Percentiles rank a stretch among this genome's conserved stretches.
These are phyloP conservation scores for Araneus ventricosus DNA, from an alignment of 1,140 invertebrate species.

Conservation along the genomic window DNA sequence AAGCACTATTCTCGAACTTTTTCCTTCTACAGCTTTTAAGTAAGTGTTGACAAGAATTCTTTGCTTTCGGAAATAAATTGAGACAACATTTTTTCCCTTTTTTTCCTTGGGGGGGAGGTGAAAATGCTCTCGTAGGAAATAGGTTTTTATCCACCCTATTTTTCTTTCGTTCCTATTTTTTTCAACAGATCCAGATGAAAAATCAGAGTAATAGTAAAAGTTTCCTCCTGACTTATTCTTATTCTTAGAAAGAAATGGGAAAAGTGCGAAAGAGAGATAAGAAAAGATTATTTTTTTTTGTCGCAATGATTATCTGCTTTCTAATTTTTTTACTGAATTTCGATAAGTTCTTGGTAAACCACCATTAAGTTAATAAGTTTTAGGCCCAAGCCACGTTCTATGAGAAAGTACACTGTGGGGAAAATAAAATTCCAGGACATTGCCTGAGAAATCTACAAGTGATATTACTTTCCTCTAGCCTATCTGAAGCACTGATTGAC, in stretches of 20 bases:
- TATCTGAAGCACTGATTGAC: no score
- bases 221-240: constrained; percentile 22
- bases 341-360: no score
- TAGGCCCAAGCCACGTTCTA: no score
- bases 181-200: constrained; percentile 26
- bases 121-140: constrained; percentile 32
- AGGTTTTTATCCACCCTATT: constrained; percentile 35
- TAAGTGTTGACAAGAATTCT: constrained; percentile 60
- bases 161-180: background rate
- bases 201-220: constrained; percentile 56
- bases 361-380: no score
- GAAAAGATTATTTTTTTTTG: background rate
- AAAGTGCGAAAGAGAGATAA: background rate
- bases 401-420: no score
- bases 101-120: no score
- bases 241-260: background rate
- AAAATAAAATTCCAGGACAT: no score
- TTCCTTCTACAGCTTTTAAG: constrained; percentile 33
- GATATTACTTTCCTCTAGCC: no score
- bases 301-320: background rate
- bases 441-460: no score
- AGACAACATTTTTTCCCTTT: background rate
- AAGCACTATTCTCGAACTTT: background rate
- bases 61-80: constrained; percentile 59
- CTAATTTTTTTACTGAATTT: background rate